Conservation (phyloP, 2,888 invertebrate genomes). For the Dioctria linearis region DNA sequence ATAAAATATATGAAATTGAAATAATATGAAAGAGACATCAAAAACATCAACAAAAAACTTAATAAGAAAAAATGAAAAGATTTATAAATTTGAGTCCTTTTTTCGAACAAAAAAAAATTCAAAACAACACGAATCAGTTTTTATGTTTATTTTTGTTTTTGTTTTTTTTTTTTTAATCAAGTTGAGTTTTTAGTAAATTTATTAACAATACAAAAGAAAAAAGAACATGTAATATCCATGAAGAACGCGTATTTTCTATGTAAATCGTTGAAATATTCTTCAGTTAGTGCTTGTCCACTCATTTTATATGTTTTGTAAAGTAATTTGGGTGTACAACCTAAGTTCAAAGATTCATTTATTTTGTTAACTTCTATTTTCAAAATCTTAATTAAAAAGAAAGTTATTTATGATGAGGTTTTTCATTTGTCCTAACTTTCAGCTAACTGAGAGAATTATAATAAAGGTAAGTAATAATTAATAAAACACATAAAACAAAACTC, state of each 20-base stretch:
- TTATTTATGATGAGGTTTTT: conserved; percentile 48
- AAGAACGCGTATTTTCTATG: conserved; percentile 37
- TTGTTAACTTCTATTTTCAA: conserved; percentile 59
- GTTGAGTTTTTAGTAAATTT: conserved; percentile 50
- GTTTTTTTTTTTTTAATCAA: conserved; percentile 6
- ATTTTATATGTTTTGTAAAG: conserved; percentile 36
- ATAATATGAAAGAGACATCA: conserved; percentile 48
- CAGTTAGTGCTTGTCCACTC: conserved; percentile 47
- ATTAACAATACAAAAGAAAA: no score
- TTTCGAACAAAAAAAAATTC: conserved; percentile 38
- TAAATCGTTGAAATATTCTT: conserved; percentile 50
- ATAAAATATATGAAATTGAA: conserved; percentile 58
- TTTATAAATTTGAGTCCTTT: conserved; percentile 18
- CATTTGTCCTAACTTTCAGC: not conserved
- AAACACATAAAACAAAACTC: no score
- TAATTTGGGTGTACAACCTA: conserved; percentile 53
- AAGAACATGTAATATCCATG: not conserved
- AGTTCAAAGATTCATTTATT: conserved; percentile 56
- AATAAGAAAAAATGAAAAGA: conserved; percentile 27
- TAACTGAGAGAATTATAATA: not conserved
- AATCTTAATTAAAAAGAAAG: conserved; percentile 56
- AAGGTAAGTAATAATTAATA: conserved; percentile 38
- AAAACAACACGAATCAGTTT: conserved; percentile 46
- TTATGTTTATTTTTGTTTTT: no score
- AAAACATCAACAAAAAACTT: conserved; percentile 49